phyloP scores from a whole-genome alignment of 2,113 vertebrate species.

The Gorsachius goisagi region DNA sequence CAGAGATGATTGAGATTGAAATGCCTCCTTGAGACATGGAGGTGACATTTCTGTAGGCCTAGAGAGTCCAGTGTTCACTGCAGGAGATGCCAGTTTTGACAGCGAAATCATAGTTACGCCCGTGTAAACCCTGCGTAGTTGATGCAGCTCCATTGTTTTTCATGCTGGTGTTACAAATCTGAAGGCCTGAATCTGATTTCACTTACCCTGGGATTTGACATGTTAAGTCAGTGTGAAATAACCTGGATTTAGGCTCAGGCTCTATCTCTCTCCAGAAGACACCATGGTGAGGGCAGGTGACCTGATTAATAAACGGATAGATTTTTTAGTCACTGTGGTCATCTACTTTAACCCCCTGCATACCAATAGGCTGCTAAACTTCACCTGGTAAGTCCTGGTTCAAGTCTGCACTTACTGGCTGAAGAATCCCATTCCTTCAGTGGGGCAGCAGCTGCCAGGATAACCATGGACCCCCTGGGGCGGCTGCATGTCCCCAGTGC shows the following conservation, averaged over 20 bases:
- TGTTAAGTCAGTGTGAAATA: background rate
- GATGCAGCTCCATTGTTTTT: background rate
- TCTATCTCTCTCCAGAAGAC: background rate
- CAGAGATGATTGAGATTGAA: slow-evolving; percentile 28
- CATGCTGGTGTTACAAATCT: background rate
- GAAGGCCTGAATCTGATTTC: background rate
- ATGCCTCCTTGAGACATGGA: background rate
- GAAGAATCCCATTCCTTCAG: background rate
- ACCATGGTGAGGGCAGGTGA: background rate
- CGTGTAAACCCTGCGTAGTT: background rate
- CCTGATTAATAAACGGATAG: background rate
- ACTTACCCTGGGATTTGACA: background rate
- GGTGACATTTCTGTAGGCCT: background rate
- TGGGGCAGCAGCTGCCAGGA: background rate
- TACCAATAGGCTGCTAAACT: background rate
- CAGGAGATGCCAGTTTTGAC: slow-evolving; percentile 36
- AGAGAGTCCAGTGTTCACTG: background rate
- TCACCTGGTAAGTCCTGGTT: background rate
- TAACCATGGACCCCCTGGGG: rapidly evolving
- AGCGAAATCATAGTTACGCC: background rate
- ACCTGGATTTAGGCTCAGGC: background rate
- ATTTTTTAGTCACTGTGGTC: background rate
- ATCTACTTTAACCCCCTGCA: background rate
- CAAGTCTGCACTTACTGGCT: background rate
- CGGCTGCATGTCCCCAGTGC: background rate